Evolutionary conservation across 92 coral and sea anemone genomes (phyloP), one percentile per base, ranked within the genome.

Genomic region (Epizoanthus rinbou): DNA sequence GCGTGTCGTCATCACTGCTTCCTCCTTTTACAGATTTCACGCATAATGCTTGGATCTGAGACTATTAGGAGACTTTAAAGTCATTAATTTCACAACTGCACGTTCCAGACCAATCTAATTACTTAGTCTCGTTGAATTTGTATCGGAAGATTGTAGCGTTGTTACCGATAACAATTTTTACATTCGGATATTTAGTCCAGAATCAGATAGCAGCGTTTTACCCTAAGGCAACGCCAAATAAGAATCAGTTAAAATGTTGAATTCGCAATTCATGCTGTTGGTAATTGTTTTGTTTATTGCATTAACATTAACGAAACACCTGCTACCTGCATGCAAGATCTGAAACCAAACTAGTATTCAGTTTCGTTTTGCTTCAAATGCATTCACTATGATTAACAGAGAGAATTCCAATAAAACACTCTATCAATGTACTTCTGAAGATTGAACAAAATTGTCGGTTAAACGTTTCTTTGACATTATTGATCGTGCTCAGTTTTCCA

Each of bases 241-340:
- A 57, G 57, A 45, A 31, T 75, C 54, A 50, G 54, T 75, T 58
- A 18, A 78, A 37, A 63, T 19, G 9, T 78, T 43, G 50, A 13
- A 60, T 62, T 62, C 18, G 18, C 24, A 11, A 15, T 37, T 41
- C 21, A 19, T 69, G 21, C 82, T 23, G 57, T 62, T 24, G 71
- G 19, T 13, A 33, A 39, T 18, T 78, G 59, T 78, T 78, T 41
- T 41, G n/a, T 22, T 78, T 62, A 41, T 37, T 35, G 64, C 71
- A 78, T 35, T 35, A 56, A 62, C 82, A 76, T 7, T 10, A 76
- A 35, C 70, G 14, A 78, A 63, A 62, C 82, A 78, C 82, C 82
- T 78, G 82, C 82, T 62, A 78, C 57, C 16, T 47, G 56, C 25
- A 75, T 37, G 47, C 70, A 18, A 22, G 47, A 39, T 19, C 3